phyloP scores from a whole-genome alignment of 2,797 vertebrate species.

The Toxotes lorentzi region DNA sequence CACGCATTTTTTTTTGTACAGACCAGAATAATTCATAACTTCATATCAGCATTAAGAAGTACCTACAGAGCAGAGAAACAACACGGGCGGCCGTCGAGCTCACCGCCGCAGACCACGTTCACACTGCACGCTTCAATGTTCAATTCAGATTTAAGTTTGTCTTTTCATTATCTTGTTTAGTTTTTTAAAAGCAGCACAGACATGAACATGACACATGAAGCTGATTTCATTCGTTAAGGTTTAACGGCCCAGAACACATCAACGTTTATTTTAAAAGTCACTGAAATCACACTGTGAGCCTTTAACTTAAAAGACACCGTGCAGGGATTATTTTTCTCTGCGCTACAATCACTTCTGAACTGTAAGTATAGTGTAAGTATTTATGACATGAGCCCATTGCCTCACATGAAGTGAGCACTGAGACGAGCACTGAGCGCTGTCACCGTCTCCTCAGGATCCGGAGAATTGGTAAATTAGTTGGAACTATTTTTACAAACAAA shows the following conservation, averaged over 20 bases:
- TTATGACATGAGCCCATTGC: neutral
- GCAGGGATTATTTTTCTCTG: neutral
- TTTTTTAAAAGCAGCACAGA: neutral
- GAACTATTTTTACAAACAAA: too few species aligned
- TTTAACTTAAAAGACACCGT: too few species aligned
- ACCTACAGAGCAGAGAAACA: slow-evolving; percentile 79
- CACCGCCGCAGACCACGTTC: slow-evolving; percentile 34
- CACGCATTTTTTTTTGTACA: slow-evolving; percentile 66
- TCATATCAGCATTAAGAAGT: slow-evolving; percentile 82
- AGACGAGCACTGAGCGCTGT: too few species aligned
- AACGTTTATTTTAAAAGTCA: neutral
- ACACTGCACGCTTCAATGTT: neutral
- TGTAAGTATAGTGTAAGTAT: neutral
- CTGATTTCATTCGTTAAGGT: neutral
- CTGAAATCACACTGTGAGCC: neutral
- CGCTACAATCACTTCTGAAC: neutral
- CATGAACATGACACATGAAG: neutral
- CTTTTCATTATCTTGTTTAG: neutral
- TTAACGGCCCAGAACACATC: neutral
- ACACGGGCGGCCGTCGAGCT: slow-evolving; percentile 25
- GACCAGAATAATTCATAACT: slow-evolving; percentile 79
- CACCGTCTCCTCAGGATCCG: too few species aligned
- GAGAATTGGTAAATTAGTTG: too few species aligned
- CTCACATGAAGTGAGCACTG: too few species aligned
- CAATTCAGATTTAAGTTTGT: slow-evolving; percentile 7